Base-by-base conservation (phyloP, 2,113 vertebrate genomes). In the Laterallus jamaicensis region DNA sequence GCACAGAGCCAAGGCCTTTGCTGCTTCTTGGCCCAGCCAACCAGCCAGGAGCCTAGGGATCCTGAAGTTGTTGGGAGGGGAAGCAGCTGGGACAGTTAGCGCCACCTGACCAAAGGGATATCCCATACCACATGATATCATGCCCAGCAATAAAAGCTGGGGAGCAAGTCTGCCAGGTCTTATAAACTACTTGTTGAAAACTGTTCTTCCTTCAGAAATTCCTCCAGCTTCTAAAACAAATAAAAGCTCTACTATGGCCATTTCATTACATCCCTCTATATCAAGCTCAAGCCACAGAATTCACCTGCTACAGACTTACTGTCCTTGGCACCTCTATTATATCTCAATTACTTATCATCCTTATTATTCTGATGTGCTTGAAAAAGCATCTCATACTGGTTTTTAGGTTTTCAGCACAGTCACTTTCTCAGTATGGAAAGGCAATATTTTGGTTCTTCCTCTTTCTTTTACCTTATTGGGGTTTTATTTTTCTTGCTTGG, bases 41-140 rank as follows among this genome's bases (percentile, higher is more conserved):
- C 12, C 47, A 35, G 19, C 1, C 2, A 63, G 47, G 1, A 1
- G 25, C 40, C 40, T 42, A 16, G 7, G 28, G 49, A 12, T n/a
- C 29, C 44, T 40, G 25, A 29, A 35, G 49, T 24, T 32, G 32
- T 28, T 86, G 40, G 25, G 4, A 49, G 6, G 13, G 40, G 50
- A 3, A 56, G 87, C 56, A 92, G 66, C 69, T 44, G 63, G 21
- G 59, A 95, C 24, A 92, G 50, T 22, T 39, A 64, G 74, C 28
- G 74, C 64, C 68, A 81, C 1, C 1, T 59, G 68, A 68, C 37
- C 73, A 59, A 39, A 81, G 12, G 5, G 39, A 66, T 56, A 16
- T 42, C 39, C 19, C 49, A 6, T 5, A 81, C 15, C 15, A 7
- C 13, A 52, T 6, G 28, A 73, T 35, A 47, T 29, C 0, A 0